Conservation (phyloP, 2,113 vertebrate species). For the Pollimyrus isidori region DNA sequence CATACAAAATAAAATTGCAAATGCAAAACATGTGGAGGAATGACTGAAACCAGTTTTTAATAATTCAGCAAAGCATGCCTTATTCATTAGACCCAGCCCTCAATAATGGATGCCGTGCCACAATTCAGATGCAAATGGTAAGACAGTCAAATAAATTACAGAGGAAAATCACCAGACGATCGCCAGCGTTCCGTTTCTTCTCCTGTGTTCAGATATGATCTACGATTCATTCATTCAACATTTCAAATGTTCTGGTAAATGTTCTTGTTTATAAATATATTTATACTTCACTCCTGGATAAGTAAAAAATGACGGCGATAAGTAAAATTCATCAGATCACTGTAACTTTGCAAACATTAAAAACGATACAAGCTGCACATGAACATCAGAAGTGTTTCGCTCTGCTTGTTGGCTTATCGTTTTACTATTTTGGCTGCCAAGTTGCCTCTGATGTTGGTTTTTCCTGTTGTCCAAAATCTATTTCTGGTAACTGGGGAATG, state of each 20-base stretch:
- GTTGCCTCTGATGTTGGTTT: not conserved
- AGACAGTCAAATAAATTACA: not conserved
- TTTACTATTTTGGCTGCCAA: not conserved
- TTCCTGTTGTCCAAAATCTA: not conserved
- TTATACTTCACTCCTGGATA: not conserved
- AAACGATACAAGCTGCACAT: not conserved
- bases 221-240: not conserved
- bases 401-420: not conserved
- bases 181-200: not conserved
- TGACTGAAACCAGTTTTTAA: not conserved
- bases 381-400: not conserved
- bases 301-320: not conserved
- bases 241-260: not conserved
- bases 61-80: conserved; percentile 1
- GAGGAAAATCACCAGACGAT: not conserved
- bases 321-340: not conserved
- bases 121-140: not conserved
- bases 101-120: not conserved
- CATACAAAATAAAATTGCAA: not conserved
- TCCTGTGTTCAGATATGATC: not conserved
- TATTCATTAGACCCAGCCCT: not conserved
- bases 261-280: not conserved
- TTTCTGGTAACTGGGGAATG: not conserved
- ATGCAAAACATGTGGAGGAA: not conserved
- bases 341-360: not conserved